phyloP scores from a whole-genome alignment of 64 coral and sea anemone genomes.

The Porites lutea region DNA sequence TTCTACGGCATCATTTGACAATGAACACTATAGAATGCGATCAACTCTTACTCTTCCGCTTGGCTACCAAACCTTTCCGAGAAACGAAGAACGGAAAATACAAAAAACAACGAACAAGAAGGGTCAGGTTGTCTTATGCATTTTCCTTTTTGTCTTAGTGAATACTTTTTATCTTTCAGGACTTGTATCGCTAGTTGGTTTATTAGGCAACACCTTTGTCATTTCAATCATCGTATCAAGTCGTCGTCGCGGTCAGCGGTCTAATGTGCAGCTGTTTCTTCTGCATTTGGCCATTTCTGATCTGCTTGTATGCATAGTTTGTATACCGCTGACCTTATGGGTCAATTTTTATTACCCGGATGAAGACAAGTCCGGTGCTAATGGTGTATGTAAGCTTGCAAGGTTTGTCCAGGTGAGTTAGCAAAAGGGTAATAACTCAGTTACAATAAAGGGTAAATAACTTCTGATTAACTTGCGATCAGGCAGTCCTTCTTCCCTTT shows the following conservation, averaged over 20 bases:
- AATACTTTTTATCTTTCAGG: slow-evolving; percentile 15
- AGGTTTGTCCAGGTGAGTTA: slow-evolving; percentile 80
- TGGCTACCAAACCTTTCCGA: too few species aligned
- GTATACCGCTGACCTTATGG: slow-evolving; percentile 86
- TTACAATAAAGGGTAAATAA: too few species aligned
- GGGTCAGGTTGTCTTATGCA: too few species aligned
- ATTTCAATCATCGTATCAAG: slow-evolving; percentile 57
- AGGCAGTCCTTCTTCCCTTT: too few species aligned
- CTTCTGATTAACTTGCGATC: too few species aligned
- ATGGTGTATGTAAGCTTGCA: slow-evolving; percentile 65
- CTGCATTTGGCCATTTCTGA: slow-evolving; percentile 84
- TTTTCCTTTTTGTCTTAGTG: background rate
- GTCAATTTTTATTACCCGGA: slow-evolving; percentile 69
- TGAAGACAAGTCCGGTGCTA: slow-evolving; percentile 29
- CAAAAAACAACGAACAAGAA: too few species aligned
- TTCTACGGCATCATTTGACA: too few species aligned
- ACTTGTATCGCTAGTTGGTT: slow-evolving; percentile 58
- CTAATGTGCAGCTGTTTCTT: slow-evolving; percentile 70
- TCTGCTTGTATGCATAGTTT: slow-evolving; percentile 79
- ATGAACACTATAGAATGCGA: too few species aligned
- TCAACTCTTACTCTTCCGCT: too few species aligned
- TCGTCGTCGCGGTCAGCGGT: slow-evolving; percentile 56
- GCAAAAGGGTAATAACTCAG: too few species aligned
- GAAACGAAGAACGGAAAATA: too few species aligned
- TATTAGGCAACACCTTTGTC: slow-evolving; percentile 73